Conservation (phyloP, 2,888 invertebrate species). For the Oligia fasciuncula region DNA sequence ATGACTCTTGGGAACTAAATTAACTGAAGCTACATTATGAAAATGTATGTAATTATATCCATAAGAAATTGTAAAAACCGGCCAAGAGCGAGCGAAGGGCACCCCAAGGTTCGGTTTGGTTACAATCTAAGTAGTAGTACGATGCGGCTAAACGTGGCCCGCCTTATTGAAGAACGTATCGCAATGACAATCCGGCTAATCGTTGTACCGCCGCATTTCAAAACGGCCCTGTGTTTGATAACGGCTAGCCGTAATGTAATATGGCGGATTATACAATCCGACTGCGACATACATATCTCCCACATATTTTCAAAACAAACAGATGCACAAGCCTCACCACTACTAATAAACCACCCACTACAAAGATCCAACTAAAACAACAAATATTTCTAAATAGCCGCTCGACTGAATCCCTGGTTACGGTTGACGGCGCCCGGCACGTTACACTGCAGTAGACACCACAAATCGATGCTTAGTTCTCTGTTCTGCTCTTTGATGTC, state of each 20-base stretch:
- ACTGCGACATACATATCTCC: not conserved
- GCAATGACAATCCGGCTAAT: too few species aligned
- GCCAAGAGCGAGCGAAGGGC: too few species aligned
- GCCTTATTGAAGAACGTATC: too few species aligned
- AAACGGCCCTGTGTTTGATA: too few species aligned
- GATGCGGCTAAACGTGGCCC: too few species aligned
- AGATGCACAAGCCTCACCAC: not conserved
- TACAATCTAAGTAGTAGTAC: too few species aligned
- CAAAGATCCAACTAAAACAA: conserved; percentile 9
- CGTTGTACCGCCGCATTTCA: too few species aligned
- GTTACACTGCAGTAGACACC: conserved; percentile 56
- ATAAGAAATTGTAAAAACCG: not conserved
- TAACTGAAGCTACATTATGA: not conserved
- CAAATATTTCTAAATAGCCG: conserved; percentile 38
- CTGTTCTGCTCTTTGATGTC: conserved; percentile 57
- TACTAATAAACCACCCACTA: not conserved
- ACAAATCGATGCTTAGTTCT: conserved; percentile 54
- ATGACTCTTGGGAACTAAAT: not conserved
- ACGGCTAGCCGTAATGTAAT: too few species aligned
- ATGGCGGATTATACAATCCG: too few species aligned
- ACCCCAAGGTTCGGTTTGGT: too few species aligned
- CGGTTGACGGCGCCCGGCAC: conserved; percentile 31
- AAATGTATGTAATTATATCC: not conserved
- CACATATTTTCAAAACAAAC: not conserved
- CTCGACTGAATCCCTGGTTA: conserved; percentile 22